Percentiles rank a stretch among this genome's conserved stretches.
phyloP scores from a whole-genome alignment of 1,140 invertebrate species.

The Ostrea denselamellosa region DNA sequence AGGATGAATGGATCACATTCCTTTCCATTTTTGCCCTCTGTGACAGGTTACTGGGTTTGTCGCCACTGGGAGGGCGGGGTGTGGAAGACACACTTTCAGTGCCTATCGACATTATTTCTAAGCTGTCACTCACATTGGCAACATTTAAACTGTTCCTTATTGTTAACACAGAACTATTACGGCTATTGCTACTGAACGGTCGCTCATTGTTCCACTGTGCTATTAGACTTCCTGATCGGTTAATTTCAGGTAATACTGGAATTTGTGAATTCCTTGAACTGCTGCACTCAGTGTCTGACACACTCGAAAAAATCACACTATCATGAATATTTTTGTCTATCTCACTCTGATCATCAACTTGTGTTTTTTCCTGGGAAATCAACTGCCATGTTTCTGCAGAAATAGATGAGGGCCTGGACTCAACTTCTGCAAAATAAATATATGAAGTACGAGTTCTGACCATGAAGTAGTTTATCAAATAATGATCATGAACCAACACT shows the following conservation, averaged over 20 bases:
- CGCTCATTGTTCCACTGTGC: constrained; percentile 49
- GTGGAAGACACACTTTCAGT: constrained; percentile 48
- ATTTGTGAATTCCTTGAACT: constrained; percentile 43
- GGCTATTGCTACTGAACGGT: constrained; percentile 48
- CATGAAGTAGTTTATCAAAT: background rate
- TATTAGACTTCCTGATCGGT: constrained; percentile 57
- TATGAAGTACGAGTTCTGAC: background rate
- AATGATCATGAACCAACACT: background rate
- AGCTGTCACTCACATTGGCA: constrained; percentile 46
- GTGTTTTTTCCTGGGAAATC: constrained; percentile 36
- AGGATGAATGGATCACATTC: constrained; percentile 13
- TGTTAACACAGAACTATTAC: constrained; percentile 50
- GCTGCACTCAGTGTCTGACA: background rate
- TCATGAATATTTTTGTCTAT: background rate
- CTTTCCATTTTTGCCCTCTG: constrained; percentile 2
- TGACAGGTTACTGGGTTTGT: constrained; percentile 21
- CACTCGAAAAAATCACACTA: background rate
- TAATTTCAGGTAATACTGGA: constrained; percentile 55
- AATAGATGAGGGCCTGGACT: background rate
- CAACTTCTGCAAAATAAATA: background rate
- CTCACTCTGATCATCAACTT: constrained; percentile 2
- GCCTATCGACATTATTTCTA: constrained; percentile 54
- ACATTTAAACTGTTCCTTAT: constrained; percentile 49
- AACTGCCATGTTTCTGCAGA: constrained; percentile 30
- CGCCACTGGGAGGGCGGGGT: constrained; percentile 47